Evolutionary conservation across 2,888 invertebrate genomes (phyloP), one percentile per base, ranked within the genome.

Genomic region (Apamea epomidion): DNA sequence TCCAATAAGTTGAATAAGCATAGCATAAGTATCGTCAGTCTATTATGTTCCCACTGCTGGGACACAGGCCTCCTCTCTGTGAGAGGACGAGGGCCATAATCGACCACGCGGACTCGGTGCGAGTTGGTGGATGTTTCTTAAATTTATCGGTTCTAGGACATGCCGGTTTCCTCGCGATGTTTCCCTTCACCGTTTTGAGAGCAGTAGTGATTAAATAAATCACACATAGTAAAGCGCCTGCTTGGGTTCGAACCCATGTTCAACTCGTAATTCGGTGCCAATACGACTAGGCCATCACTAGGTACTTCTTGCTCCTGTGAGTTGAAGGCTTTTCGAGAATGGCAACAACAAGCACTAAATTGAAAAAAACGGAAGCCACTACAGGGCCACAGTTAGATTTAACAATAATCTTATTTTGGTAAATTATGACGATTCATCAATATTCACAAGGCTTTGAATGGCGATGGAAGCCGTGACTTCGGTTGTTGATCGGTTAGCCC

Each of bases 361-460:
- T 60, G 16, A 74, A 54, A 25, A 80, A 72, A 48, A 60, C 29
- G 42, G 29, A 65, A 67, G 4, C 29, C 21, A 18, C 29, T 21
- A 21, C 18, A 78, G 8, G 29, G 18, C 51, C 42, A 60, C 37
- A 37, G 37, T 72, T 29, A 60, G 25, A 37, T 80, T 67, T 74
- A 67, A 68, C 48, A 42, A 74, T 82, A 68, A 74, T 62, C 51
- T 37, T 68, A 74, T 82, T 51, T 74, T n/a, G 69, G 25, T 60
- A 42, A 81, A 60, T 32, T 72, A 80, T 80, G 29, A 80, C 16
- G n/a, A 42, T 74, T 74, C 16, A 80, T 68, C n/a, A 68, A 74
- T 68, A 60, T 62, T 81, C 32, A 73, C 3, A 37, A n/a, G 51
- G 12, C 18, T 60, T 80, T 64, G 25, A 48, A 73, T 32, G n/a